phyloP scores from a whole-genome alignment of 2,797 vertebrate genomes.

The Pantherophis vulpinus region DNA sequence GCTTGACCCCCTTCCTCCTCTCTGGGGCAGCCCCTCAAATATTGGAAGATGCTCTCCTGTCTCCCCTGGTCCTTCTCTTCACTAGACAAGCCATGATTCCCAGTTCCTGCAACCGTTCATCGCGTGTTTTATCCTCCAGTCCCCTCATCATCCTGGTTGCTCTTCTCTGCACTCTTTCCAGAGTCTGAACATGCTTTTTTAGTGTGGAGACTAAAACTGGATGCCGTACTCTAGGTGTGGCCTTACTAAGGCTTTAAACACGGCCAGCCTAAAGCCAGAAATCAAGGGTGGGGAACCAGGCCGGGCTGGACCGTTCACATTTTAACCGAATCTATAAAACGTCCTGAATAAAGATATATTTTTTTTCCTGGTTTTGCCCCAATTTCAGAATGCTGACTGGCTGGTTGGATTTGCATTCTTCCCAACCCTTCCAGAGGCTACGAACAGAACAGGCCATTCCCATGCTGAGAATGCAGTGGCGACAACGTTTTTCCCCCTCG shows the following conservation, averaged over 20 bases:
- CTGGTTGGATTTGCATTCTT: neutral
- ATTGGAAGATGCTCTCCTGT: no score
- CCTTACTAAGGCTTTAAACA: no score
- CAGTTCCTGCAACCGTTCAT: no score
- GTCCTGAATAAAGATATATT: neutral
- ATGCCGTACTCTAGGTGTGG: no score
- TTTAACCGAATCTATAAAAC: neutral
- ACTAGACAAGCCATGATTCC: no score
- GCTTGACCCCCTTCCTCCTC: no score
- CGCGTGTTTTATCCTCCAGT: no score
- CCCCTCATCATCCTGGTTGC: fast-evolving
- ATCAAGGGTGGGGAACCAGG: neutral
- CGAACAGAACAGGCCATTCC: neutral
- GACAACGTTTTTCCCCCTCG: neutral
- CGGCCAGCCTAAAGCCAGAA: neutral
- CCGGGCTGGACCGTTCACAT: neutral
- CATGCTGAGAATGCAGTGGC: neutral
- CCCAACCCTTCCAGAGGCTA: neutral
- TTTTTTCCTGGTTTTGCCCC: neutral
- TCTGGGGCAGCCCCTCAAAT: no score
- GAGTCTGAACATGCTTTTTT: no score
- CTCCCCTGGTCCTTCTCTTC: no score
- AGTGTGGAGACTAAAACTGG: no score
- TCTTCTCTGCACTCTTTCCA: no score
- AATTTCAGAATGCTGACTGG: neutral